phyloP scores from a whole-genome alignment of 2,113 vertebrate genomes.

The Gallinago media region DNA sequence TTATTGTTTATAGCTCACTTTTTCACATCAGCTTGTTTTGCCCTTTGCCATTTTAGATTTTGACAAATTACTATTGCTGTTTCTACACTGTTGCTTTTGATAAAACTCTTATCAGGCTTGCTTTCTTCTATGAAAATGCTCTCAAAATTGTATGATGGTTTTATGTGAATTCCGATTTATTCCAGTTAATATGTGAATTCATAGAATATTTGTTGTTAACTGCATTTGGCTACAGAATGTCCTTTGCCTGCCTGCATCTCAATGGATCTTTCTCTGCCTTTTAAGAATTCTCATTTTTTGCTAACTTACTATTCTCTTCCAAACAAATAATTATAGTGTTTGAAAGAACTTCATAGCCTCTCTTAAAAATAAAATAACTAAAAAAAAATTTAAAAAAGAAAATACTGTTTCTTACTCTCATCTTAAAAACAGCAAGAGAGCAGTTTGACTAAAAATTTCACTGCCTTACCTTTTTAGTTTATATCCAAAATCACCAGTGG shows the following conservation, averaged over 20 bases:
- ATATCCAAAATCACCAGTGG: background rate
- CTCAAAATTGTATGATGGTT: background rate
- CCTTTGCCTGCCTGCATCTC: background rate
- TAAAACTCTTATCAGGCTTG: background rate
- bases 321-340: background rate
- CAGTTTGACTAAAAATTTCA: background rate
- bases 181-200: background rate
- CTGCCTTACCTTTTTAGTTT: background rate
- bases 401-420: background rate
- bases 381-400: background rate
- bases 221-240: background rate
- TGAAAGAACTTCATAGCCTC: background rate
- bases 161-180: background rate
- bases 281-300: background rate
- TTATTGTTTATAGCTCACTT: constrained; percentile 27
- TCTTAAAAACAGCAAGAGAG: background rate
- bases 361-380: background rate
- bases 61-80: background rate
- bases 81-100: background rate
- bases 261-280: background rate
- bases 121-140: background rate
- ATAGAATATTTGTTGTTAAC: background rate
- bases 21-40: background rate
- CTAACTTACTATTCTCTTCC: background rate
- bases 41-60: constrained; percentile 8